Percentiles rank a stretch among this genome's conserved stretches.
These are phyloP conservation scores for Smithornis capensis DNA, from an alignment of 2,113 vertebrate species.

Conservation along the genomic window DNA sequence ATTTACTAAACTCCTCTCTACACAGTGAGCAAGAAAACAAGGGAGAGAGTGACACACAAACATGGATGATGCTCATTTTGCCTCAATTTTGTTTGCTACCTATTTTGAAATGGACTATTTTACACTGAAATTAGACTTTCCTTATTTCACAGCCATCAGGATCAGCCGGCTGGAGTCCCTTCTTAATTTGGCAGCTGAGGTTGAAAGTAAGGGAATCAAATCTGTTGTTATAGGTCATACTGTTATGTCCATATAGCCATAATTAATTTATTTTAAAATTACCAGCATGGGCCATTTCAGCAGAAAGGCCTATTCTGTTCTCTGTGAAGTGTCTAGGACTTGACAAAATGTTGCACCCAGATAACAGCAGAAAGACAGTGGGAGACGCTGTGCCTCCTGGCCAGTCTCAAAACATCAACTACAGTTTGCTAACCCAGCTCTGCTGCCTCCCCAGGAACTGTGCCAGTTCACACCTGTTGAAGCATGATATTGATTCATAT, in stretches of 20 bases:
- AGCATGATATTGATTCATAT: neutral
- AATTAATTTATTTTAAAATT: neutral
- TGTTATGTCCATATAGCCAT: neutral
- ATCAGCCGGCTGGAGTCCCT: neutral
- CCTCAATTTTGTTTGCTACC: neutral
- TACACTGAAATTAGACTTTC: neutral
- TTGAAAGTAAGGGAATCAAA: neutral
- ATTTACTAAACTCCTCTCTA: neutral
- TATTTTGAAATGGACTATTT: neutral
- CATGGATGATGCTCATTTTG: neutral
- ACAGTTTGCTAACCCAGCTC: neutral
- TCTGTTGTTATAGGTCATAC: neutral
- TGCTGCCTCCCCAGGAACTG: neutral
- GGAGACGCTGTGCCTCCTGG: neutral
- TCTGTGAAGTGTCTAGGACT: neutral
- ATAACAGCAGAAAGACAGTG: neutral
- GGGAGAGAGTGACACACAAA: neutral
- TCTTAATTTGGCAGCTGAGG: neutral
- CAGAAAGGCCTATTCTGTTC: neutral
- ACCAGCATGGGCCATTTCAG: neutral
- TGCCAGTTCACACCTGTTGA: neutral
- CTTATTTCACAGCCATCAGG: neutral
- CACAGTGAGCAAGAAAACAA: neutral
- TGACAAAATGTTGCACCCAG: neutral
- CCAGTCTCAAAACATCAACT: neutral